A percentile compares a stretch with the other conserved stretches of the same genome.
Conservation (phyloP, 2,888 invertebrate species). For the Dorcus hopei region DNA sequence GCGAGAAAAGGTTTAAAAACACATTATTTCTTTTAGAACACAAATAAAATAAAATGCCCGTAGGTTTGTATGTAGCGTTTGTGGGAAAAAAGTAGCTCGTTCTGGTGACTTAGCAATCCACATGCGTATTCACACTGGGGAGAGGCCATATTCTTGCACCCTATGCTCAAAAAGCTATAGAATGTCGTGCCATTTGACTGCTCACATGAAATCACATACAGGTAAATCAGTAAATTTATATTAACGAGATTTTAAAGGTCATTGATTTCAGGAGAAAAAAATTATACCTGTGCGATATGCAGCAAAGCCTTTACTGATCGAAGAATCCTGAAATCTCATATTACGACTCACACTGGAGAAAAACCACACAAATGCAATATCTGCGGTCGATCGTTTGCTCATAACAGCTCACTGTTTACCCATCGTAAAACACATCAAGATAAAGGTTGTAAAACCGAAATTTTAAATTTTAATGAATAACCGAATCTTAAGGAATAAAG, state of each 20-base stretch:
- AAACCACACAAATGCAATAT: constrained; percentile 19
- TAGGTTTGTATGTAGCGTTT: constrained; percentile 37
- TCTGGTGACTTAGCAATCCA: constrained; percentile 40
- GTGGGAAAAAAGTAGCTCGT: constrained; percentile 38
- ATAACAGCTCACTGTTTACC: constrained; percentile 25
- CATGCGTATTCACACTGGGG: constrained; percentile 39
- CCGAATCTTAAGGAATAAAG: too few relatives aligned
- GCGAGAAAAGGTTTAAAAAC: constrained; percentile 28
- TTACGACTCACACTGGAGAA: constrained; percentile 27
- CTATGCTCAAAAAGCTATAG: constrained; percentile 38
- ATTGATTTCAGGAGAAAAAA: constrained; percentile 29
- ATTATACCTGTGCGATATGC: constrained; percentile 27
- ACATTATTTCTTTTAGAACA: background rate
- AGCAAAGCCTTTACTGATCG: constrained; percentile 27
- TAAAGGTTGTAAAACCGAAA: background rate
- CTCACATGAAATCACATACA: constrained; percentile 40
- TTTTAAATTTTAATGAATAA: background rate
- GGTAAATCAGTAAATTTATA: constrained; percentile 24
- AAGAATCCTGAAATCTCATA: constrained; percentile 26
- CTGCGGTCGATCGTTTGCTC: constrained; percentile 23
- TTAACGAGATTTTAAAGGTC: background rate
- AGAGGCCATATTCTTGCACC: constrained; percentile 37
- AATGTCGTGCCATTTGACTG: constrained; percentile 40
- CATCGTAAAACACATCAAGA: constrained; percentile 27
- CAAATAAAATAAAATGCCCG: constrained; percentile 5